Percentiles rank a stretch among this genome's conserved stretches.
These are phyloP conservation scores for Psittacula derbiana DNA, from an alignment of 2,797 vertebrate species.

Conservation along the genomic window DNA sequence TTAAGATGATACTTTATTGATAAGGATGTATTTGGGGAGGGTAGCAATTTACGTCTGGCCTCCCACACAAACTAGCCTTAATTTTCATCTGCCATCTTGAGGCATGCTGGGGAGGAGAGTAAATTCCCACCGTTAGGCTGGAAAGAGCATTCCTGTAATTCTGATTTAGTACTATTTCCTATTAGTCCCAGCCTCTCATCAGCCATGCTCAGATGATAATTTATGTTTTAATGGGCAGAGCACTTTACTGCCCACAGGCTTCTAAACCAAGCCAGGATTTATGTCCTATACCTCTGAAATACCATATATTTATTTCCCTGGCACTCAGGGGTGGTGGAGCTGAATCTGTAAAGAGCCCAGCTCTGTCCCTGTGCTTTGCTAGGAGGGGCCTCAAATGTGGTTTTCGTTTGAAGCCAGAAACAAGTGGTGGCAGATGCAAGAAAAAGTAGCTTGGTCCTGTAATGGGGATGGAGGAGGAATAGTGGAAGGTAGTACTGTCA, in stretches of 20 bases:
- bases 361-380: not conserved
- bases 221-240: slow-evolving; percentile 46
- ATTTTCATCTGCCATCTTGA: not conserved
- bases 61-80: not conserved
- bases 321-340: not conserved
- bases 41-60: not conserved
- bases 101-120: not conserved
- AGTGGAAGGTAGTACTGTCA: fast-evolving
- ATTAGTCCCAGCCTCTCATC: slow-evolving; percentile 32
- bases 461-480: not conserved
- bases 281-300: not conserved
- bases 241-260: slow-evolving; percentile 19
- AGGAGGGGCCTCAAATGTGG: not conserved
- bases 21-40: not conserved
- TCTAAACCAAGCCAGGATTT: slow-evolving; percentile 41
- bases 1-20: not conserved
- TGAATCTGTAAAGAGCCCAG: slow-evolving; percentile 49
- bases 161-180: slow-evolving; percentile 35
- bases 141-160: not conserved
- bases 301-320: slow-evolving; percentile 58
- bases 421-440: not conserved
- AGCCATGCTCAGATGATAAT: not conserved
- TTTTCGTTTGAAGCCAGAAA: not conserved
- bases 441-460: not conserved
- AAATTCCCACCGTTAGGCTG: not conserved